Conservation (phyloP, 1,140 invertebrate species). For the Penaeus indicus region DNA sequence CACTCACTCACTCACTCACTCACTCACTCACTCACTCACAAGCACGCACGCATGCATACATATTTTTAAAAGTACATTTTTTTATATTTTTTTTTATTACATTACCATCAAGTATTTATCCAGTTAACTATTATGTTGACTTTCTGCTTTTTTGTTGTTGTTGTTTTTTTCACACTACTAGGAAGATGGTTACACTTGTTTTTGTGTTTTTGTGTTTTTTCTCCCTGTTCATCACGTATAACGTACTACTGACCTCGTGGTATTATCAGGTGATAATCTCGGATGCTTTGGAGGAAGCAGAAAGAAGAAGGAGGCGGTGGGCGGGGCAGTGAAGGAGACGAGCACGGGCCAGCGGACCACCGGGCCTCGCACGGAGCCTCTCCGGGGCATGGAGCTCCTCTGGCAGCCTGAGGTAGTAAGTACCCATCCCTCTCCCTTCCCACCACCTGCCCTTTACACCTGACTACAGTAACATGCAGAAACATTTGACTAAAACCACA, state of each 20-base stretch:
- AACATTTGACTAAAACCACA: neutral
- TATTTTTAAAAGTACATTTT: no score
- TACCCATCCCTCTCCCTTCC: neutral
- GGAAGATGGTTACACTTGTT: no score
- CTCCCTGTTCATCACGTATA: neutral
- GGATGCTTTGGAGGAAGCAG: conserved; percentile 95
- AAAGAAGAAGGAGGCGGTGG: conserved; percentile 79
- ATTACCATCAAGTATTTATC: no score
- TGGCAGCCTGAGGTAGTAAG: conserved; percentile 90
- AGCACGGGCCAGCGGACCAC: conserved; percentile 43
- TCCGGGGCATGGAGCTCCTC: conserved; percentile 90
- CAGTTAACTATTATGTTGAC: no score
- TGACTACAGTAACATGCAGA: no score
- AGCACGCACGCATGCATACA: no score
- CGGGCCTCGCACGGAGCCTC: conserved; percentile 77
- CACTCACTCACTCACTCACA: no score
- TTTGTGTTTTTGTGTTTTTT: neutral
- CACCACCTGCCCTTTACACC: no score
- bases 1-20: no score
- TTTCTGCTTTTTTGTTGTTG: neutral
- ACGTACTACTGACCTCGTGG: neutral
- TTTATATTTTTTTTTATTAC: no score
- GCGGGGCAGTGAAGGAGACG: conserved; percentile 65
- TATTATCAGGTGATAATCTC: conserved; percentile 83
- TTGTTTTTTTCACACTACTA: neutral